Evolutionary conservation across 2,888 invertebrate species (phyloP), one percentile per base, ranked within the genome.

Genomic region (Pycnomerus fuliginosus): DNA sequence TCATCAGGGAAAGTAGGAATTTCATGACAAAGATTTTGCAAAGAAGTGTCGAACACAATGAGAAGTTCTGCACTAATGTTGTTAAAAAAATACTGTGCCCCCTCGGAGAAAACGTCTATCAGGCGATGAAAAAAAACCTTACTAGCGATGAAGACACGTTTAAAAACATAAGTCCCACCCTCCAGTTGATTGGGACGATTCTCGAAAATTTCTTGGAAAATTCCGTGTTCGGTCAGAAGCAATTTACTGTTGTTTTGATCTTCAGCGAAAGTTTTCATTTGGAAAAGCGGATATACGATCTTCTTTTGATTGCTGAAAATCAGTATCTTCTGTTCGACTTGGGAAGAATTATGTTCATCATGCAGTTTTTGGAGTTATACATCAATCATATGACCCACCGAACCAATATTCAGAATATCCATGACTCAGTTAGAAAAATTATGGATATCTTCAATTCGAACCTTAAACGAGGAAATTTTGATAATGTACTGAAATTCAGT

Each of bases 11-110:
- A 83, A 39, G 25, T 16, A 10, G 83, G 37, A 76, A 78, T 41
- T 81, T 88, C 56, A 71, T 85, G 10, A 76, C 78, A 11, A 73
- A 74, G 43, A 75, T 85, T 39, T 59, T 85, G 1, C 78, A 79
- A 70, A 78, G 76, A 63, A 67, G 78, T 1, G 73, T 75, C 12
- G 74, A 77, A 32, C 68, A 76, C 22, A 77, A 81, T 53, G 65
- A 66, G 30, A 62, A 67, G 8, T 74, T 41, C 22, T 41, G 59
- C 8, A 28, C 33, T 16, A 28, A 16, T 15, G 25, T 44, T 1
- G 31, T 44, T 4, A 36, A 62, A 10, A 71, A 74, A 48, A 76
- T 85, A 14, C 65, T 83, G 30, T 71, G 73, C 29, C 84, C 85
- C 0, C 63, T 87, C 2, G 68, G 74, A n/a, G 76, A 79, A 13